Evolutionary conservation across 2,797 vertebrate genomes (phyloP), one percentile per base, ranked within the genome.

Genomic region (Rhinoraja longicauda): DNA sequence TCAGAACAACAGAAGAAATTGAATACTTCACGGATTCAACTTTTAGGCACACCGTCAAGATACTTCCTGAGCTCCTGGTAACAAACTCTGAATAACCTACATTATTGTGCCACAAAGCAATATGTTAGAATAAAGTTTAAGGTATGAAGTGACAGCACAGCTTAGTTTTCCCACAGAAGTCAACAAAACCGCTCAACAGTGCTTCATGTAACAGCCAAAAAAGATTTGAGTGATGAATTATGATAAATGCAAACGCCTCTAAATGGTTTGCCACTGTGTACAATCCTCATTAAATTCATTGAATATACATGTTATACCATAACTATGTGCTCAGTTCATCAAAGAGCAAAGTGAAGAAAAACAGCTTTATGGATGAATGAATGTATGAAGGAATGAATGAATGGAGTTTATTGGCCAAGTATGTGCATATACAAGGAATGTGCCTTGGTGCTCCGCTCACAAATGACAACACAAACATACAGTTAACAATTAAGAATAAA

Each of bases 61-160:
- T 64, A n/a, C 62, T n/a, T 86, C 15, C 57, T 86, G 29, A 86
- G 29, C 12, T 62, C 32, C 19, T 32, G 29, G 57, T 15, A 8
- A 82, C 1, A 57, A 24, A 81, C 19, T n/a, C 12, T 15, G 53
- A 59, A 57, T 84, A n/a, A 62, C 26, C 29, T 29, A 59, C 12
- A 86, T 86, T 86, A 86, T 62, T 86, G 86, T 86, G 29, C 57
- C n/a, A 62, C 57, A 7, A 32, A 64, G 82, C 82, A 86, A 86
- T n/a, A 62, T 26, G 64, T 86, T n/a, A 86, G 29, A 64, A n/a
- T 62, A 32, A 86, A 64, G 81, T 59, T 84, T 84, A 62, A 86
- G 29, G 26, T n/a, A 86, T 29, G 3, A n/a, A 62, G 29, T 86
- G 57, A 39, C 82, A 86, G 26, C 57, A 32, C 29, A 62, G 82